Evolutionary conservation across 2,797 vertebrate genomes (phyloP).

Genomic region (Phataginus tricuspis): DNA sequence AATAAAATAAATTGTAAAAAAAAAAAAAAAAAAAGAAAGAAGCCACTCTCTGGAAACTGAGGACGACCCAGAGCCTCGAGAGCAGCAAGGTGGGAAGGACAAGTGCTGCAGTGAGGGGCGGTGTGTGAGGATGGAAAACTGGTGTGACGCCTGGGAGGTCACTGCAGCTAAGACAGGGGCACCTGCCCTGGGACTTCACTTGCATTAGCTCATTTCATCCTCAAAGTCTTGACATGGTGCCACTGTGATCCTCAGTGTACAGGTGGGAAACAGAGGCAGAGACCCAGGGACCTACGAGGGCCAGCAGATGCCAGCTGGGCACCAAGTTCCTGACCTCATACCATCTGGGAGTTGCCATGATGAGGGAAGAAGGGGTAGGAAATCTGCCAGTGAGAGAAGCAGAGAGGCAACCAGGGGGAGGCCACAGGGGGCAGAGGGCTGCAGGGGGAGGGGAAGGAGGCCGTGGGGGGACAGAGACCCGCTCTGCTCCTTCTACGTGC

Average conservation of each 20-base stretch:
- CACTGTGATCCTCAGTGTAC: neutral
- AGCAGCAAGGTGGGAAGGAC: neutral
- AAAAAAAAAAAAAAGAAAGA: too few relatives aligned
- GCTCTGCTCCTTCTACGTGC: neutral
- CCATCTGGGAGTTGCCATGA: neutral
- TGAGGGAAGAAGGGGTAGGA: neutral
- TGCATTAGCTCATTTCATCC: neutral
- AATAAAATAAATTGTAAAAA: too few relatives aligned
- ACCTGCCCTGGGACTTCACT: too few relatives aligned
- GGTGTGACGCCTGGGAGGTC: neutral
- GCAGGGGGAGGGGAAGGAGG: neutral
- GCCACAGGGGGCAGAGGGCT: neutral
- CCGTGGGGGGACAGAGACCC: neutral
- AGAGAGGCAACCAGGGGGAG: too few relatives aligned
- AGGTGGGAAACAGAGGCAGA: neutral
- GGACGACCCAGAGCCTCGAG: neutral
- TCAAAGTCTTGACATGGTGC: neutral
- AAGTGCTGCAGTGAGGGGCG: too few relatives aligned
- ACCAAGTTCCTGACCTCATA: neutral
- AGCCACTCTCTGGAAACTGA: neutral
- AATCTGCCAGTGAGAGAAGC: neutral
- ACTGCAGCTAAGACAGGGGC: neutral
- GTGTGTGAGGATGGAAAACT: neutral
- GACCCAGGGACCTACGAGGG: neutral
- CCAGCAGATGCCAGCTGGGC: neutral